Evolutionary conservation across 2,113 vertebrate genomes (phyloP).

Genomic region (Boleophthalmus pectinirostris): DNA sequence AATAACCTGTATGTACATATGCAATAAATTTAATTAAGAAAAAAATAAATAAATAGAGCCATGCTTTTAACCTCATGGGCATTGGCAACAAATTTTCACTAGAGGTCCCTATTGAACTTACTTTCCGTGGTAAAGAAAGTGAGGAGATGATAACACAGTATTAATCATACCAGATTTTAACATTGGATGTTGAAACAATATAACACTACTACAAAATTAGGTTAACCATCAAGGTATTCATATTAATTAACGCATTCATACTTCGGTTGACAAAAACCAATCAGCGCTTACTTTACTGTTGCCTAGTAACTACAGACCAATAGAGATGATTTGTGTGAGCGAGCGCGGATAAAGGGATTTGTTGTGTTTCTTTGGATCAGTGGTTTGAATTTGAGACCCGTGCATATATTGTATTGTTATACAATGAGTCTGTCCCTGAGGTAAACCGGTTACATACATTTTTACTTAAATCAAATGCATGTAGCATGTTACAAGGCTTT

Average conservation of each 20-base stretch:
- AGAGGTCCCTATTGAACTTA: background rate
- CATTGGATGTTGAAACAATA: too few relatives aligned
- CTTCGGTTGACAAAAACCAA: conserved; percentile 17
- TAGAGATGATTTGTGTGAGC: background rate
- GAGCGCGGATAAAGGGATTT: conserved; percentile 50
- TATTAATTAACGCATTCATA: too few relatives aligned
- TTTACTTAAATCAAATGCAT: background rate
- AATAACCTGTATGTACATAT: too few relatives aligned
- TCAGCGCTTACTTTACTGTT: conserved; percentile 37
- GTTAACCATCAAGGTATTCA: too few relatives aligned
- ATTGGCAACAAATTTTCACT: background rate
- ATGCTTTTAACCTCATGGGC: too few relatives aligned
- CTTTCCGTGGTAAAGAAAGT: background rate
- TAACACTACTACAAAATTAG: too few relatives aligned
- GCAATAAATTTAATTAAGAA: too few relatives aligned
- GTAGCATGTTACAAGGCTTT: background rate
- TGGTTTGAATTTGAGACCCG: background rate
- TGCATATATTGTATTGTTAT: too few relatives aligned
- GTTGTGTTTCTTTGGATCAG: conserved; percentile 11
- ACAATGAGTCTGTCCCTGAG: conserved; percentile 70
- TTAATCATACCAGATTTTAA: background rate
- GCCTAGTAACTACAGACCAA: conserved; percentile 49
- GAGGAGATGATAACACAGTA: background rate
- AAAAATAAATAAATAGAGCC: too few relatives aligned
- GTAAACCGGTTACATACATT: conserved; percentile 31